Conservation (phyloP, 2,797 vertebrate genomes). For the Heliangelus exortis region DNA sequence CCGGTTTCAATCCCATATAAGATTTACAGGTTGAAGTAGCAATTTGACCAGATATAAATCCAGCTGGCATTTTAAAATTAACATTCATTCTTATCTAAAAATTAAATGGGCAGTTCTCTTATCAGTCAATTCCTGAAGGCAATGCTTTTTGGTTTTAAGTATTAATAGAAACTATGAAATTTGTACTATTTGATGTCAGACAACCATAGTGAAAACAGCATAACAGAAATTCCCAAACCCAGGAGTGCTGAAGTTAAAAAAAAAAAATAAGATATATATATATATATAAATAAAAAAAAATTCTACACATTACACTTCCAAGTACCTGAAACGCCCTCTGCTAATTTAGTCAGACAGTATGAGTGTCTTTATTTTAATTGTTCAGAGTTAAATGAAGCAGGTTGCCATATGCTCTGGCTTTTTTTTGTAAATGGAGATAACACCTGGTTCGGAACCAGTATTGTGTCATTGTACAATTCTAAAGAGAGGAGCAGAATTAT, state of each 20-base stretch:
- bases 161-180: not conserved
- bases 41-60: not conserved
- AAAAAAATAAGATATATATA: too few relatives aligned
- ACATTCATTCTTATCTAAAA: not conserved
- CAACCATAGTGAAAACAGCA: not conserved
- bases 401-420: not conserved
- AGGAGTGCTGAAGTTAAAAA: not conserved
- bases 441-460: not conserved
- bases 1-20: not conserved
- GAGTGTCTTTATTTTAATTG: not conserved
- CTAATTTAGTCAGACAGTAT: not conserved
- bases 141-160: not conserved
- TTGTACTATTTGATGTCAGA: not conserved
- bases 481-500: not conserved
- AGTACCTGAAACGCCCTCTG: not conserved
- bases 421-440: not conserved
- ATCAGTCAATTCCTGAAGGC: not conserved
- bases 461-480: fast-evolving
- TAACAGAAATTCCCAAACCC: not conserved
- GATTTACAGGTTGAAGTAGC: not conserved
- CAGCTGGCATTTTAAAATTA: not conserved
- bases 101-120: not conserved
- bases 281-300: not conserved
- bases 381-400: not conserved
- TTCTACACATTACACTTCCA: not conserved